Evolutionary conservation across 2,113 vertebrate species (phyloP), one percentile per base, ranked within the genome.

Genomic region (Lepus americanus): DNA sequence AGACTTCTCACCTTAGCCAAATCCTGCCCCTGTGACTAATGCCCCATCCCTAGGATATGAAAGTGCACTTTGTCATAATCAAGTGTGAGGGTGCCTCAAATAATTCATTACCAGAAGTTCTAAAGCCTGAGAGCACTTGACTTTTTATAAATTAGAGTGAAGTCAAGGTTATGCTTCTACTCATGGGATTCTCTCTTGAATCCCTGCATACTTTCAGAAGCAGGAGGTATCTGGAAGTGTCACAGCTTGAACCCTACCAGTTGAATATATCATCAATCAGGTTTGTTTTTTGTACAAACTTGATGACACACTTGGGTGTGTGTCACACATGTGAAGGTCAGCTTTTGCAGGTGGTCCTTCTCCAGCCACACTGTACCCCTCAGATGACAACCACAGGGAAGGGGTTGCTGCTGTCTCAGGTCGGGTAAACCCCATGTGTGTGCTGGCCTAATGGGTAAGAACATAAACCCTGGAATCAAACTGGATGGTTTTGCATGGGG

Each of bases 141-240:
- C 36, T 90, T 89, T 84, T 91, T 61, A 91, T 90, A 92, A 93
- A 81, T 96, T 74, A 73, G 39, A 84, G 92, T 61, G 55, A 94
- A 92, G 73, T 95, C 90, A 96, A 97, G 86, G 90, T 92, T 93
- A 92, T 87, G 73, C 22, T 78, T 92, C 19, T 13, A 29, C 36
- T 63, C 49, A 9, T 36, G 20, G 5, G 78, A 77, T 51, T 90
- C 59, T 94, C n/a, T 79, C 67, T 55, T 31, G 29, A 67, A 77
- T 49, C 53, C 44, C 31, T 0, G 6, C 0, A n/a, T 2, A 33
- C 12, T 85, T 84, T 87, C 39, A 6, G 23, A 67, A 59, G 17
- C 25, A 76, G 51, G 9, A 64, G 19, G 13, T 29, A 29, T 19
- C 49, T 49, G 20, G 33, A 6, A 12, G 11, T n/a, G 25, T 25